These are phyloP conservation scores for Nowickia ferox DNA, from an alignment of 2,888 invertebrate genomes.

Conservation along the genomic window DNA sequence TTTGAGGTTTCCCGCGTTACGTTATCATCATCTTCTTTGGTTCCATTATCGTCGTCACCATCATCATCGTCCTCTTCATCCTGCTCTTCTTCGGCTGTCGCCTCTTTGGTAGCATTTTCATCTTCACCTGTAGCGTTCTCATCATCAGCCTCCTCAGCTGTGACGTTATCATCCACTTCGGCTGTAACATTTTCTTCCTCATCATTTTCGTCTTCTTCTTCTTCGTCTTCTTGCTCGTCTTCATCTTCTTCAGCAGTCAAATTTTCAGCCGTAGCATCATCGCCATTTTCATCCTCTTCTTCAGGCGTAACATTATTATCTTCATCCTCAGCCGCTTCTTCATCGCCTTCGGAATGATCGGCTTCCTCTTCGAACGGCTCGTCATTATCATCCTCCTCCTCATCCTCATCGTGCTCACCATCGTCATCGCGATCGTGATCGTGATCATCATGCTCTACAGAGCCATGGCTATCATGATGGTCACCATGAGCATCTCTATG, in stretches of 20 bases:
- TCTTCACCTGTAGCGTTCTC: slow-evolving; percentile 83
- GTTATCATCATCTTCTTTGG: slow-evolving; percentile 73
- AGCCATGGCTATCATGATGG: slow-evolving; percentile 78
- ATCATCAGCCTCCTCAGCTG: slow-evolving; percentile 77
- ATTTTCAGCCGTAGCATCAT: slow-evolving; percentile 79
- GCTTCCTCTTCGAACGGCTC: slow-evolving; percentile 77
- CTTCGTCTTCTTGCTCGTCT: slow-evolving; percentile 58
- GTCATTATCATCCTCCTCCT: slow-evolving; percentile 73
- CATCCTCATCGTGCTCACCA: slow-evolving; percentile 76
- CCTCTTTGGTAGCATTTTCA: slow-evolving; percentile 76
- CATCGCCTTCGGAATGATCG: slow-evolving; percentile 82
- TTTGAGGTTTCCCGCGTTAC: slow-evolving; percentile 59
- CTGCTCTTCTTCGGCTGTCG: slow-evolving; percentile 76
- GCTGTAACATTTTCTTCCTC: slow-evolving; percentile 79
- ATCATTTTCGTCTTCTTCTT: slow-evolving; percentile 78
- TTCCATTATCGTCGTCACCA: slow-evolving; percentile 74
- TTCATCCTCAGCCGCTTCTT: slow-evolving; percentile 81
- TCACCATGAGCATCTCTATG: slow-evolving; percentile 80
- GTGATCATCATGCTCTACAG: slow-evolving; percentile 80
- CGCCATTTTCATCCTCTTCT: slow-evolving; percentile 79
- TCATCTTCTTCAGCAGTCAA: slow-evolving; percentile 76
- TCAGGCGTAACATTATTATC: slow-evolving; percentile 78
- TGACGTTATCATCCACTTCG: slow-evolving; percentile 78
- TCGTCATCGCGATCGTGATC: slow-evolving; percentile 78
- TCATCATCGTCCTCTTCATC: slow-evolving; percentile 79